Evolutionary conservation across 1,140 invertebrate species (phyloP), one percentile per base, ranked within the genome.

Genomic region (Pinna nobilis): DNA sequence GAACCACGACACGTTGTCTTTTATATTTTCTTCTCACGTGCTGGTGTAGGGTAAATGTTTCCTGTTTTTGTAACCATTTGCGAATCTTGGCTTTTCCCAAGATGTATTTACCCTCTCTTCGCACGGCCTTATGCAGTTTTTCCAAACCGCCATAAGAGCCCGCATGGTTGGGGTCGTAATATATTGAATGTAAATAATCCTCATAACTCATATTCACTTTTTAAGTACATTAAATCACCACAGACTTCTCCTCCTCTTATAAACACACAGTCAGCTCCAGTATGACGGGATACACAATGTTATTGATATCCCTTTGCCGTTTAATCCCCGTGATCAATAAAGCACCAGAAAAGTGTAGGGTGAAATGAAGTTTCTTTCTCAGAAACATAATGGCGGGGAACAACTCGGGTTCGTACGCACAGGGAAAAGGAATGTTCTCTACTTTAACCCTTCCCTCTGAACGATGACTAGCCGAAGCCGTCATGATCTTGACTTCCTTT

Each of bases 51-150:
- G 68, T 37, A 30, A 57, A 70, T 30, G 60, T 39, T 57, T 75
- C 57, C 50, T 72, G 65, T 37, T 67, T 68, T 41, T 68, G 28
- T 15, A 76, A 20, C 74, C 63, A 68, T 37, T 76, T 70, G 7
- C 33, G 28, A 41, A 76, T 71, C 35, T 76, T 76, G 18, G 51
- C 63, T 61, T 44, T 60, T n/a, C 68, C 69, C 28, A 71, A 6
- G 25, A 71, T 63, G 49, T 59, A 76, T 76, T 61, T 70, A 32
- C 74, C 74, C 33, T 71, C 74, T 50, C 63, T 76, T 33, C 69
- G 37, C 3, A 67, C 74, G 20, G 64, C 35, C 23, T 57, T 39
- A 30, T 59, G 63, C 28, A 76, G 55, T 35, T 76, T 71, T 11
- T 68, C 69, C 30, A 71, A 50, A 33, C 74, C 68, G 1, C 51